phyloP scores from a whole-genome alignment of 2,888 invertebrate genomes.

The Meteorus cinctellus region DNA sequence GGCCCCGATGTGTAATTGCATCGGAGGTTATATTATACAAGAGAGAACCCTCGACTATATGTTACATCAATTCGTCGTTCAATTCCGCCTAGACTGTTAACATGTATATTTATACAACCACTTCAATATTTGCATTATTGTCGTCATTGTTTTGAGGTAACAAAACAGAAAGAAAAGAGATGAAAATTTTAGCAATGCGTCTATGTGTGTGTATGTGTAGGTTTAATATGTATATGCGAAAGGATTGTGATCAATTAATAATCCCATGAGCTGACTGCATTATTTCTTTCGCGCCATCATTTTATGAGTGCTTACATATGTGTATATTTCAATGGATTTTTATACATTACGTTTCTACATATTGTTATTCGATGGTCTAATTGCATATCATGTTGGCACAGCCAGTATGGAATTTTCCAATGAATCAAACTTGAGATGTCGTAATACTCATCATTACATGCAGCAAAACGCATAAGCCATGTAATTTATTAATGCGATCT shows the following conservation, averaged over 20 bases:
- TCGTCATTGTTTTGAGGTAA: constrained; percentile 72
- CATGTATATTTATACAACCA: constrained; percentile 54
- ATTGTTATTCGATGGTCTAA: constrained; percentile 33
- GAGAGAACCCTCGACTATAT: constrained; percentile 66
- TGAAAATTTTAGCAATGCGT: constrained; percentile 52
- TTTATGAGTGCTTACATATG: neutral
- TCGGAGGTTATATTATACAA: constrained; percentile 55
- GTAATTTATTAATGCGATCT: no score
- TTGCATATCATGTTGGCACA: neutral
- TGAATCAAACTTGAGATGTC: constrained; percentile 27
- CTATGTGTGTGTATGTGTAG: neutral
- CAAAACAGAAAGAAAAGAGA: constrained; percentile 72
- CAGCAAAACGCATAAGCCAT: neutral
- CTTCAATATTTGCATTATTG: constrained; percentile 64
- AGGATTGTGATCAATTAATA: no score
- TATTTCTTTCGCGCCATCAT: no score
- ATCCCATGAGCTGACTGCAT: no score
- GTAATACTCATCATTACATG: neutral
- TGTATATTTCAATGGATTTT: no score
- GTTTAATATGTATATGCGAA: neutral
- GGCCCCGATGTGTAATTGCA: constrained; percentile 60
- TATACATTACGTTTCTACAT: neutral
- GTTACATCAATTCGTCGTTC: constrained; percentile 68
- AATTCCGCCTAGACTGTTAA: constrained; percentile 49
- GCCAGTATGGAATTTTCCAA: constrained; percentile 33